Percentiles rank a stretch among this genome's conserved stretches.
Evolutionary conservation across 2,113 vertebrate species (phyloP).

Genomic region (Microtus richardsoni): DNA sequence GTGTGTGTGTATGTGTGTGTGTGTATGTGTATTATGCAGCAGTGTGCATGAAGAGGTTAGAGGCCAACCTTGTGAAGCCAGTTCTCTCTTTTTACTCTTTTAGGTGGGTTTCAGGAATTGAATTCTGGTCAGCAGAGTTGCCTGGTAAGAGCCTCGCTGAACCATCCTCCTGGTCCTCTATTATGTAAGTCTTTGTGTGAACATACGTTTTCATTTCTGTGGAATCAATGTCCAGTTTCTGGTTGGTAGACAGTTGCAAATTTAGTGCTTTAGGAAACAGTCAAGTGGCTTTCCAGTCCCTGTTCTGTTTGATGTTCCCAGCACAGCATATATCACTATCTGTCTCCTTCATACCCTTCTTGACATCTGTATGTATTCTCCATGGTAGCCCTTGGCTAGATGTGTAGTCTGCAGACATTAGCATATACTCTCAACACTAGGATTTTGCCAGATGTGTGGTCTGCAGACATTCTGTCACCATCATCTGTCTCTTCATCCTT

Average conservation of each 20-base stretch:
- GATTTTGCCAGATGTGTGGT: neutral
- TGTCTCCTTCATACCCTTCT: neutral
- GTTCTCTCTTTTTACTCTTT: neutral
- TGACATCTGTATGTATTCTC: no score
- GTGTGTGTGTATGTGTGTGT: neutral
- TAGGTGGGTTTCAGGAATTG: neutral
- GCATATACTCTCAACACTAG: no score
- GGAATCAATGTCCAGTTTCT: neutral
- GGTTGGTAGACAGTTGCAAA: neutral
- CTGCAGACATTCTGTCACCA: neutral
- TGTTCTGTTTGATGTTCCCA: neutral
- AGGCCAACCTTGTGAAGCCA: neutral
- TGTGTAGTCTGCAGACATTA: no score
- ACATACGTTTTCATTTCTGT: neutral
- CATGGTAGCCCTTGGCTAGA: no score
- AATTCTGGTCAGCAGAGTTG: neutral
- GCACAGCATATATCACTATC: no score
- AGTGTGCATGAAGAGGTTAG: neutral
- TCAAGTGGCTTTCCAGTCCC: neutral
- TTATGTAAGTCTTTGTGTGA: neutral
- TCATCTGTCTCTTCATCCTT: neutral
- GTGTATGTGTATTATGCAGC: neutral
- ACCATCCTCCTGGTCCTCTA: neutral
- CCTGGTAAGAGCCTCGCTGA: neutral
- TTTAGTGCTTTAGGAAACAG: neutral